phyloP scores from a whole-genome alignment of 2,888 invertebrate genomes.

The Nephrotoma guestfalica region DNA sequence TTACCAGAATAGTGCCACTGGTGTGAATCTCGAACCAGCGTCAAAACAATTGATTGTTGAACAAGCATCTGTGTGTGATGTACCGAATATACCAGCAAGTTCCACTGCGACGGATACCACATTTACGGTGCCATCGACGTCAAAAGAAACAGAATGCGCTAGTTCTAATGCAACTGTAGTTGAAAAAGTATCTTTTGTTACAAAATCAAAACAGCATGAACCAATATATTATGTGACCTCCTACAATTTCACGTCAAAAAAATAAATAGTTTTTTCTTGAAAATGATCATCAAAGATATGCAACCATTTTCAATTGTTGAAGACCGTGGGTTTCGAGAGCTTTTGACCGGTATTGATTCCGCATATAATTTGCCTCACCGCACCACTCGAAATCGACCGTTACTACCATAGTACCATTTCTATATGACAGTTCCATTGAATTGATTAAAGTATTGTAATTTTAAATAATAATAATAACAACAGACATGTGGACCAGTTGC shows the following conservation, averaged over 20 bases:
- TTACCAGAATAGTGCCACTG: too few relatives aligned
- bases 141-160: too few relatives aligned
- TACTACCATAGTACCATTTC: not conserved
- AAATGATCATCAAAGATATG: conserved; percentile 10
- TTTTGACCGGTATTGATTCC: conserved; percentile 16
- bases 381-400: conserved; percentile 13
- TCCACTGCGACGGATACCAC: too few relatives aligned
- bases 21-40: too few relatives aligned
- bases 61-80: too few relatives aligned
- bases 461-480: not conserved
- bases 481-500: not conserved
- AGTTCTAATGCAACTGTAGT: not conserved
- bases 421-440: not conserved
- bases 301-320: conserved; percentile 12
- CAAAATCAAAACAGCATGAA: not conserved
- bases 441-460: too few relatives aligned
- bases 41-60: too few relatives aligned
- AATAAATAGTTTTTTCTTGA: conserved; percentile 7
- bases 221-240: not conserved
- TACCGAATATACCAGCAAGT: too few relatives aligned
- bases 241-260: conserved; percentile 5
- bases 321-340: conserved; percentile 14
- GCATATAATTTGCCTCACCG: conserved; percentile 17
- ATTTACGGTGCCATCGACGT: too few relatives aligned
- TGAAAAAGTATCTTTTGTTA: not conserved